Conservation (phyloP, 2,113 vertebrate genomes). For the Triplophysa tibetana region DNA sequence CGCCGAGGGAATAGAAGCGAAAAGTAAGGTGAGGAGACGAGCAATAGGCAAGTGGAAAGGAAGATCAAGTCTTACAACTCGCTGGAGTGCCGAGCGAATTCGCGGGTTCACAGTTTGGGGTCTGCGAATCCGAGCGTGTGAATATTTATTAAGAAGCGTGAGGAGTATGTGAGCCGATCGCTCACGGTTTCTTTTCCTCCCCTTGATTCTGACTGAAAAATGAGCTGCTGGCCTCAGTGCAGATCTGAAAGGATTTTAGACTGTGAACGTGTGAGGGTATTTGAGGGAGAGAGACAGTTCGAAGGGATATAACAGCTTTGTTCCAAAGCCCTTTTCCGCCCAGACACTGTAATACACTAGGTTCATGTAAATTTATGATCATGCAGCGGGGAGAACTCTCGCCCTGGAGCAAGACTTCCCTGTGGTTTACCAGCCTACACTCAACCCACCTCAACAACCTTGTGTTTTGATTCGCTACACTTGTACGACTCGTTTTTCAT, state of each 20-base stretch:
- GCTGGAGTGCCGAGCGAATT: constrained; percentile 9
- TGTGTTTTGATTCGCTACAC: not conserved
- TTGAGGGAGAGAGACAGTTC: not conserved
- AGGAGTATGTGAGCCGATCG: not conserved
- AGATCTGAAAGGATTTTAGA: constrained; percentile 14
- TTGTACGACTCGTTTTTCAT: not conserved
- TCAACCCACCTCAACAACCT: constrained; percentile 22
- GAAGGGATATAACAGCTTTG: constrained; percentile 31
- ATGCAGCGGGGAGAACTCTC: not conserved
- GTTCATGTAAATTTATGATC: constrained; percentile 26
- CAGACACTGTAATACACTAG: constrained; percentile 14
- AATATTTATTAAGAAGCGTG: constrained; percentile 26
- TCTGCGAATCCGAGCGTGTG: constrained; percentile 13
- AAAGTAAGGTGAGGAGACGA: not conserved
- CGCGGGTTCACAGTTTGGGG: constrained; percentile 26
- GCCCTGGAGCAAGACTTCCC: constrained; percentile 12
- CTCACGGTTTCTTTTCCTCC: not conserved
- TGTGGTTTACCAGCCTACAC: not conserved
- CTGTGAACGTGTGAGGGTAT: not conserved
- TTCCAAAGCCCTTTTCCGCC: constrained; percentile 17
- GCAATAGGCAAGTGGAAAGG: not conserved
- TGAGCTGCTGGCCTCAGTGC: constrained; percentile 4
- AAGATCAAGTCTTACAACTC: constrained; percentile 17
- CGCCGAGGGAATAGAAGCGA: constrained; percentile 12
- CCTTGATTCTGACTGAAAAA: not conserved